phyloP scores from a whole-genome alignment of 2,113 vertebrate species.

The Pionites leucogaster region DNA sequence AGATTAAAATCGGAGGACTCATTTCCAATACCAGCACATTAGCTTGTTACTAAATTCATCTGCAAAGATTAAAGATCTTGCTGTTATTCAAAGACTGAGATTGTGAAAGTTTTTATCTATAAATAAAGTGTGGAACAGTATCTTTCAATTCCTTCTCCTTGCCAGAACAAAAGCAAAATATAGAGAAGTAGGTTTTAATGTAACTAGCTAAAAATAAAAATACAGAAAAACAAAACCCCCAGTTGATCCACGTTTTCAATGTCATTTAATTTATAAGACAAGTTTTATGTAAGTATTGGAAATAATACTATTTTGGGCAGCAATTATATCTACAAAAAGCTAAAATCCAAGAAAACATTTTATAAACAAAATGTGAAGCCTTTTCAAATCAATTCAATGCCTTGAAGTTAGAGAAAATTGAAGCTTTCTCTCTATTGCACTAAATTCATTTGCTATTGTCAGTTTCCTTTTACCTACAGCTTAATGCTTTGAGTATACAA shows the following conservation, averaged over 20 bases:
- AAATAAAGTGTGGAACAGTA: conserved; percentile 17
- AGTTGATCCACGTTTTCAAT: background rate
- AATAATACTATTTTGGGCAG: background rate
- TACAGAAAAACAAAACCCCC: background rate
- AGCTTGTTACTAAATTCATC: background rate
- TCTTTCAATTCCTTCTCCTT: conserved; percentile 52
- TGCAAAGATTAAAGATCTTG: background rate
- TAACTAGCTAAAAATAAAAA: background rate
- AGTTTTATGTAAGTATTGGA: background rate
- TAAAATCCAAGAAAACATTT: background rate
- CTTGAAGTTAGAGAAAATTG: background rate
- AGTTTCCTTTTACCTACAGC: background rate
- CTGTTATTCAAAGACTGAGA: background rate
- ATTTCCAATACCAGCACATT: background rate
- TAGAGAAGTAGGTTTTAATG: background rate
- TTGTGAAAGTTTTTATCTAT: conserved; percentile 8
- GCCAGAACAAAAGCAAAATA: background rate
- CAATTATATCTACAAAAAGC: background rate
- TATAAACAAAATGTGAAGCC: background rate
- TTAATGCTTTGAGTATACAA: background rate
- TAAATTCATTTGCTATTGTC: background rate
- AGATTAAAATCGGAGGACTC: background rate
- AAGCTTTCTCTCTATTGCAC: background rate
- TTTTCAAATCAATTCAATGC: background rate
- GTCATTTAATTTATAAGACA: background rate